Evolutionary conservation across 2,888 invertebrate genomes (phyloP).

Genomic region (Aleiodes alternator): DNA sequence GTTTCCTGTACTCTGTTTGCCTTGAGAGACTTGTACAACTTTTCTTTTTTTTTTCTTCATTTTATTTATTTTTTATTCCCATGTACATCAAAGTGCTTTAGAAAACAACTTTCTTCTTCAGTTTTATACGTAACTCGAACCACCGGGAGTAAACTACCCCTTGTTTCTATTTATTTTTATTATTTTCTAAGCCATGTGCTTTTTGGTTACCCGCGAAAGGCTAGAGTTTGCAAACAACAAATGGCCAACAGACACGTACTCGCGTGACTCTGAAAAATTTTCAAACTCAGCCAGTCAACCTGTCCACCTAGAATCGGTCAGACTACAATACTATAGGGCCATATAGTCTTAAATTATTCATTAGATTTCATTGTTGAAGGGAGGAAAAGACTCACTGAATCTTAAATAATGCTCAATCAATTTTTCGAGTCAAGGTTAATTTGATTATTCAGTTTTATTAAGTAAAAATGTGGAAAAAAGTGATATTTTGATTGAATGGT

Average conservation of each 20-base stretch:
- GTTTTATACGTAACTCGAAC: constrained; percentile 36
- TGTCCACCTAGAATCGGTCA: constrained; percentile 28
- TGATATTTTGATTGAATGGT: no score
- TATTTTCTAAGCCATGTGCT: constrained; percentile 21
- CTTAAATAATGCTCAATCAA: constrained; percentile 22
- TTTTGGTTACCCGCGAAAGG: constrained; percentile 37
- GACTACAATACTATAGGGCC: constrained; percentile 1
- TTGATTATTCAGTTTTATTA: background rate
- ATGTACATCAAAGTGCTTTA: constrained; percentile 52
- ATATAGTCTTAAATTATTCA: constrained; percentile 25
- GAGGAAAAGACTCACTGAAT: background rate
- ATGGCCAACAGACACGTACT: constrained; percentile 44
- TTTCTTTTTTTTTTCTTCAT: background rate
- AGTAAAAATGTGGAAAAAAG: no score
- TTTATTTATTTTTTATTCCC: background rate
- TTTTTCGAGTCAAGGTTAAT: background rate
- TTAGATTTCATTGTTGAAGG: constrained; percentile 7
- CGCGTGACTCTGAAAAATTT: constrained; percentile 38
- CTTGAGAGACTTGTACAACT: constrained; percentile 4
- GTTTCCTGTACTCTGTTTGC: constrained; percentile 20
- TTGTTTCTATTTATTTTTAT: constrained; percentile 29
- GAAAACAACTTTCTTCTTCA: constrained; percentile 31
- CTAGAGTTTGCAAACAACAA: constrained; percentile 41
- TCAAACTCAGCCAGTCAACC: constrained; percentile 30
- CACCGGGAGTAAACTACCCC: constrained; percentile 26